phyloP scores from a whole-genome alignment of 2,797 vertebrate species.

The Argyrosomus regius region DNA sequence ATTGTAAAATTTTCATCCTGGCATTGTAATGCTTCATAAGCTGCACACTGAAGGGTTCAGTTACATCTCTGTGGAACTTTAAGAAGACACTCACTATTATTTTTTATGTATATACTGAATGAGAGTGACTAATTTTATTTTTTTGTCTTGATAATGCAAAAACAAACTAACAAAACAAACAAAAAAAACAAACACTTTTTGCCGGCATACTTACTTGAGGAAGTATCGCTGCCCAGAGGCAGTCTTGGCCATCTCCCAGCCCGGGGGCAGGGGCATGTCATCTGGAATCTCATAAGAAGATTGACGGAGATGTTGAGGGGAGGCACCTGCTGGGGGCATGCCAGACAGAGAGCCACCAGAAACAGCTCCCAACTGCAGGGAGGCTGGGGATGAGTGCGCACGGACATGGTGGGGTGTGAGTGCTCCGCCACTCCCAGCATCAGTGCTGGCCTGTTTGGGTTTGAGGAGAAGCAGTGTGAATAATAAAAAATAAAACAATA shows the following conservation, averaged over 20 bases:
- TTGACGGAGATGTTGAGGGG: conserved; percentile 95
- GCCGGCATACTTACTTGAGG: conserved; percentile 92
- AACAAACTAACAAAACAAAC: too few relatives aligned
- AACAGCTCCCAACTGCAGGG: conserved; percentile 92
- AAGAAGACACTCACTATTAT: neutral
- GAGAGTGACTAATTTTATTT: too few relatives aligned
- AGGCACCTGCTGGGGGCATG: conserved; percentile 85
- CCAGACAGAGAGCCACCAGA: conserved; percentile 89
- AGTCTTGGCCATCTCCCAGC: conserved; percentile 99
- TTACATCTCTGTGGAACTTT: neutral
- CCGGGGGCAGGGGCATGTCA: conserved; percentile 94
- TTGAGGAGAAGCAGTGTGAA: neutral
- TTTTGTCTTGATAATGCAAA: neutral
- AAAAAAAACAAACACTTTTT: neutral
- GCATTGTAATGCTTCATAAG: neutral
- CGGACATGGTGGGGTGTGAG: conserved; percentile 96
- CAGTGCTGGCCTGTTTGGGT: conserved; percentile 91
- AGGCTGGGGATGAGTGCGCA: conserved; percentile 97
- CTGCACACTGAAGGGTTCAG: neutral
- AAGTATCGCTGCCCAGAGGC: conserved; percentile 98
- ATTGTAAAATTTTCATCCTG: neutral
- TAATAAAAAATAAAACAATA: neutral
- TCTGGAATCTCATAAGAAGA: conserved; percentile 97
- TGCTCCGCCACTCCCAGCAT: conserved; percentile 92
- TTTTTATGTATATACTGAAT: neutral